Base-by-base conservation (phyloP, 2,888 invertebrate genomes). In the Hyles lineata region DNA sequence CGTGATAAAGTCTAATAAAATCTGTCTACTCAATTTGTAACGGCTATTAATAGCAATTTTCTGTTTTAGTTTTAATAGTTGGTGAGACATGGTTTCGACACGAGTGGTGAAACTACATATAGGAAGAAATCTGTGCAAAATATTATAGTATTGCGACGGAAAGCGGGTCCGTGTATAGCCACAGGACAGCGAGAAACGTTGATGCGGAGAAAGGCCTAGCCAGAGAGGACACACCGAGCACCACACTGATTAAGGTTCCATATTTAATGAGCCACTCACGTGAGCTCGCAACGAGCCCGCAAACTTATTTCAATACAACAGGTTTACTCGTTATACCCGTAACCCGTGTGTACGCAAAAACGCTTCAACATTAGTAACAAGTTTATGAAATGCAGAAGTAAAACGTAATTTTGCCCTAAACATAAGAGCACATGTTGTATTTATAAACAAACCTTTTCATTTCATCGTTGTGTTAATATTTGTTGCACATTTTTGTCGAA, bases 181-280 rank as follows among this genome's bases (percentile, higher is more conserved):
- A 84, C 81, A 86, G 80, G 81, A 87, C 85, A 86, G 85, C 81
- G 80, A 83, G 80, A 82, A 29, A 78, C 86, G 85, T 81, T 85
- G 87, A 85, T 79, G 82, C 80, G 77, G 78, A 85, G 79, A 85
- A 87, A 86, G 83, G 82, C 81, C 81, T 83, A 84, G 82, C 84
- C 84, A 82, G 87, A 87, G 89, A 88, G 88, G 87, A 86, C 23
- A n/a, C 85, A 85, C 84, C 85, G 88, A 88, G 86, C 87, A 87
- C 87, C 88, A 87, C 90, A 87, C 91, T 93, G 92, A 94, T 94
- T 93, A 92, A 90, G 85, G 87, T 88, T 94, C 82, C 91, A 94
- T 93, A 91, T 93, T 93, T 93, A 90, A 94, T 93, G 93, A 91
- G 88, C 87, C 89, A 89, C 92, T 91, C 90, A 89, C 89, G 84